Base-by-base conservation (phyloP, 2,888 invertebrate species). In the Lasioglossum lativentre region DNA sequence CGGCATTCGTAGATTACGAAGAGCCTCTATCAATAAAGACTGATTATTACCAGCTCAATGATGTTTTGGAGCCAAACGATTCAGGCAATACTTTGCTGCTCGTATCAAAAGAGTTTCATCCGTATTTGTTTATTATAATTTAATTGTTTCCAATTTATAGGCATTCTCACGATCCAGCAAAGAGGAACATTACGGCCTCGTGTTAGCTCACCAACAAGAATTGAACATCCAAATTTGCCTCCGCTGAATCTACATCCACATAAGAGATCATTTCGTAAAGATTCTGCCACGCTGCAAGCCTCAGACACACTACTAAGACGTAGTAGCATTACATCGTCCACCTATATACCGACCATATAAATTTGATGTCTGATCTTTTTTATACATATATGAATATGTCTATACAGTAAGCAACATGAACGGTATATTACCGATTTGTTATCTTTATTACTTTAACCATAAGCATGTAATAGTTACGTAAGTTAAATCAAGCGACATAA, bases 191-290 rank as follows among this genome's bases (percentile, higher is more conserved):
- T 95, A 79, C 96, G 98, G 75, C 97, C 98, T 0, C 95, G 97
- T 38, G 97, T 98, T 0, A 97, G 98, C 8, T 97, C 97, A 0
- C 98, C 98, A 0, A 98, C 98, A 1, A 96, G 97, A 90, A 98
- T 98, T 91, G 98, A 98, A 93, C 97, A 98, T 92, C 98, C 98
- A 0, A 98, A 98, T 93, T 94, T 97, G 82, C 97, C 98, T 14
- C 97, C 98, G 1, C 95, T 98, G 71, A 98, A 98, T 93, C 96
- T 97, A 45, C 96, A 96, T 92, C 96, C 96, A 30, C 96, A 95
- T 84, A 94, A 93, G 82, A 93, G 94, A 6, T 93, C 93, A 23
- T 92, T 94, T 40, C 95, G 95, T 75, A 94, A 95, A 78, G 93
- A 93, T 56, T 92, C 94, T 4, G 86, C 80, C 30, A 84, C 90